Evolutionary conservation across 2,797 vertebrate genomes (phyloP).

Genomic region (Parotocinclus haroldoi): DNA sequence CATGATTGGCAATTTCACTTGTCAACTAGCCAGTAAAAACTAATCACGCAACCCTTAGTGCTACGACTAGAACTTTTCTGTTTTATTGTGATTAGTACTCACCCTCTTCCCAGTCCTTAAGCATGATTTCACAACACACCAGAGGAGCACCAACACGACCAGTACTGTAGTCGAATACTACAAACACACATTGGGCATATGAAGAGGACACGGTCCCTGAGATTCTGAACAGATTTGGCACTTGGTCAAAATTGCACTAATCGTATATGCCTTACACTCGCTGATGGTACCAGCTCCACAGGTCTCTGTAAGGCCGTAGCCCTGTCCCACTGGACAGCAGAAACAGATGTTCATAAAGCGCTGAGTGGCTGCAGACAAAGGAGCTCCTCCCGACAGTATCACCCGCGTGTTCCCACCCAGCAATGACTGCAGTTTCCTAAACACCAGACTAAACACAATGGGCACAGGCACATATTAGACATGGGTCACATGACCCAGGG

Average conservation of each 20-base stretch:
- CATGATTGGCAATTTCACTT: too few relatives aligned
- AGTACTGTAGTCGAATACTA: constrained; percentile 93
- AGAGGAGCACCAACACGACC: constrained; percentile 93
- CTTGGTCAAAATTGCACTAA: too few relatives aligned
- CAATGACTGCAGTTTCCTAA: constrained; percentile 84
- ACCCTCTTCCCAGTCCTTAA: constrained; percentile 97
- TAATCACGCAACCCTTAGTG: too few relatives aligned
- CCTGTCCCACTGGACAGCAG: constrained; percentile 95
- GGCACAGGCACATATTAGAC: not conserved
- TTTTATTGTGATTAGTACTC: constrained; percentile 42
- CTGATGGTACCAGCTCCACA: constrained; percentile 91
- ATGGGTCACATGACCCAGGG: too few relatives aligned
- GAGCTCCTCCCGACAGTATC: constrained; percentile 90
- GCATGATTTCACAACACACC: constrained; percentile 89
- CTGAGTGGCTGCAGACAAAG: constrained; percentile 90
- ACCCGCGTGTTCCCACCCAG: constrained; percentile 87
- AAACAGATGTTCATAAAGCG: constrained; percentile 98
- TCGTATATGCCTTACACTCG: constrained; percentile 73
- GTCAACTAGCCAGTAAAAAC: too few relatives aligned
- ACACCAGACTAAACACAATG: constrained; percentile 76
- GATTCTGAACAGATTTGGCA: too few relatives aligned
- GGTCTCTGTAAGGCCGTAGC: constrained; percentile 96
- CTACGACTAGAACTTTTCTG: too few relatives aligned
- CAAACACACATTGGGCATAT: constrained; percentile 32
- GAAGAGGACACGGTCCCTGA: not conserved